A percentile compares a stretch with the other conserved stretches of the same genome.
Conservation (phyloP, 1,140 invertebrate genomes). For the Muscidifurax raptorellus region DNA sequence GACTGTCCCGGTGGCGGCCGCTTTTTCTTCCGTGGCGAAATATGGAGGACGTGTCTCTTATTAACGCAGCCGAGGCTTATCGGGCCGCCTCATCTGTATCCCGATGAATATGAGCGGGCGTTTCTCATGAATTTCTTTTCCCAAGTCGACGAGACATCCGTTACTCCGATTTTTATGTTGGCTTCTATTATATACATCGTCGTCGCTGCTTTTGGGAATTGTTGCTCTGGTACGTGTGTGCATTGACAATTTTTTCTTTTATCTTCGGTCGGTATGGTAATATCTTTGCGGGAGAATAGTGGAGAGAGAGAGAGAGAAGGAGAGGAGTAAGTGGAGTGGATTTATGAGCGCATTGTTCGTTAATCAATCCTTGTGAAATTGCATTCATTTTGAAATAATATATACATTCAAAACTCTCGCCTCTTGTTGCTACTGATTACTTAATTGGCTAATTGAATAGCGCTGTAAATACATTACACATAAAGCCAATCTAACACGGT, state of each 20-base stretch:
- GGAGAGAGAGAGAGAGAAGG: too few relatives aligned
- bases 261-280: not conserved
- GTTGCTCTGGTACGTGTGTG: not conserved
- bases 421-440: not conserved
- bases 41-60: conserved; percentile 54
- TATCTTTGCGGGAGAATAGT: not conserved
- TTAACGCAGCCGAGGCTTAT: conserved; percentile 1
- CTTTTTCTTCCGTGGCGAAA: conserved; percentile 53
- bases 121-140: conserved; percentile 37
- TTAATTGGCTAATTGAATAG: not conserved
- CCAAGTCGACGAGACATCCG: not conserved
- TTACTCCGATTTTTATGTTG: not conserved
- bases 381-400: not conserved
- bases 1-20: conserved; percentile 54
- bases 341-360: conserved; percentile 12
- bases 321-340: not conserved
- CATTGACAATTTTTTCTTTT: not conserved
- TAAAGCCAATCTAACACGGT: too few relatives aligned
- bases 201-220: not conserved
- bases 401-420: not conserved
- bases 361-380: not conserved
- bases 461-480: too few relatives aligned
- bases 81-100: not conserved
- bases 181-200: not conserved
- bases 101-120: conserved; percentile 1